Evolutionary conservation across 1,140 invertebrate species (phyloP).

Genomic region (Drosophila sproati): DNA sequence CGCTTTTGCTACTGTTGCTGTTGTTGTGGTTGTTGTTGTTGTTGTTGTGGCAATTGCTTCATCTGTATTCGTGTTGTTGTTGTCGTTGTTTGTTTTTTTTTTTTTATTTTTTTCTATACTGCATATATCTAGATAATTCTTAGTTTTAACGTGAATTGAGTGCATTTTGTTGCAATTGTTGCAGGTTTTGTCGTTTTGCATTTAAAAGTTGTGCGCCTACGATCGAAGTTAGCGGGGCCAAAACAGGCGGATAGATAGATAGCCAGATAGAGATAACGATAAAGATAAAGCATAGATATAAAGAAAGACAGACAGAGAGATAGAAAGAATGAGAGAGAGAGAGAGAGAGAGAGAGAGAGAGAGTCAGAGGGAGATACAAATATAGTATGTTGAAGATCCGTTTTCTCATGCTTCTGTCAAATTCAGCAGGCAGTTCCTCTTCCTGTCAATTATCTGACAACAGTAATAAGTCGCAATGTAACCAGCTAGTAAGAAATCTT

Average conservation of each 20-base stretch:
- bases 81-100: slow-evolving; percentile 14
- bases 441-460: slow-evolving; percentile 1
- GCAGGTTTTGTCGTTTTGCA: slow-evolving; percentile 29
- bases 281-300: slow-evolving; percentile 4
- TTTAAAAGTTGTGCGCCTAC: slow-evolving; percentile 25
- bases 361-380: neutral
- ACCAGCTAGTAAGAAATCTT: too few relatives aligned
- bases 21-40: slow-evolving; percentile 13
- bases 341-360: neutral
- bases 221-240: slow-evolving; percentile 26
- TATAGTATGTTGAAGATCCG: neutral
- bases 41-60: slow-evolving; percentile 1
- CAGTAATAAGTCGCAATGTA: too few relatives aligned
- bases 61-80: slow-evolving; percentile 2
- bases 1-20: slow-evolving; percentile 5
- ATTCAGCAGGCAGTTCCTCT: neutral
- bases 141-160: slow-evolving; percentile 40
- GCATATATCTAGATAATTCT: slow-evolving; percentile 3
- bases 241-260: slow-evolving; percentile 4
- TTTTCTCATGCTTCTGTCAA: neutral
- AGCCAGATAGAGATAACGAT: neutral
- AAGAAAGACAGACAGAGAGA: neutral
- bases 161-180: slow-evolving; percentile 39
- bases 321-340: neutral
- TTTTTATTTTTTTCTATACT: neutral